These are phyloP conservation scores for Choloepus hoffmanni DNA, from an alignment of 2,113 vertebrate species.

Conservation along the genomic window DNA sequence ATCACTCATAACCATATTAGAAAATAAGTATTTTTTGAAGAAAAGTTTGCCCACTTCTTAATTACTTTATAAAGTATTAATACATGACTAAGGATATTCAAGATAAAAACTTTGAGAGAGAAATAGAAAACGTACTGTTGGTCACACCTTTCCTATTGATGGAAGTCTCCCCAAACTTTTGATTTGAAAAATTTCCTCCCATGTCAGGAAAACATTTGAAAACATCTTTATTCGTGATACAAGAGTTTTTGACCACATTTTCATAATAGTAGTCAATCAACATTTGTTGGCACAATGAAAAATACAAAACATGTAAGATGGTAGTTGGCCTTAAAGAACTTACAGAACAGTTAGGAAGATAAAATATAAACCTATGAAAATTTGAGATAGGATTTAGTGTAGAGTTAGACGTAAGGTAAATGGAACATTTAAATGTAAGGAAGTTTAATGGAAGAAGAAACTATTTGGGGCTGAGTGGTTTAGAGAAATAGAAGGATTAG, in stretches of 20 bases:
- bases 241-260: not conserved
- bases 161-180: not conserved
- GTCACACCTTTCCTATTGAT: slow-evolving; percentile 25
- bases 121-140: slow-evolving; percentile 32
- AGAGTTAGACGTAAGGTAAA: not conserved
- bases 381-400: not conserved
- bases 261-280: not conserved
- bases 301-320: not conserved
- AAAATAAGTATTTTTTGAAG: slow-evolving; percentile 36
- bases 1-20: slow-evolving; percentile 14
- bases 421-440: slow-evolving; percentile 6
- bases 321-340: not conserved
- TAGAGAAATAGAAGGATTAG: slow-evolving; percentile 53
- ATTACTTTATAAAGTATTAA: slow-evolving; percentile 32
- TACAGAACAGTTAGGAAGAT: not conserved
- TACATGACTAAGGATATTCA: not conserved
- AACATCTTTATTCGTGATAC: slow-evolving; percentile 38
- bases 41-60: slow-evolving; percentile 9
- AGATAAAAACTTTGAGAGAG: not conserved
- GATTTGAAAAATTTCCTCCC: not conserved
- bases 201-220: not conserved
- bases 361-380: slow-evolving; percentile 20
- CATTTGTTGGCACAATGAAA: slow-evolving; percentile 16
- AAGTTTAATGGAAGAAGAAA: slow-evolving; percentile 10
- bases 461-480: slow-evolving; percentile 9